Evolutionary conservation across 1,140 invertebrate genomes (phyloP), one percentile per base, ranked within the genome.

Genomic region (Melanaphis sacchari): DNA sequence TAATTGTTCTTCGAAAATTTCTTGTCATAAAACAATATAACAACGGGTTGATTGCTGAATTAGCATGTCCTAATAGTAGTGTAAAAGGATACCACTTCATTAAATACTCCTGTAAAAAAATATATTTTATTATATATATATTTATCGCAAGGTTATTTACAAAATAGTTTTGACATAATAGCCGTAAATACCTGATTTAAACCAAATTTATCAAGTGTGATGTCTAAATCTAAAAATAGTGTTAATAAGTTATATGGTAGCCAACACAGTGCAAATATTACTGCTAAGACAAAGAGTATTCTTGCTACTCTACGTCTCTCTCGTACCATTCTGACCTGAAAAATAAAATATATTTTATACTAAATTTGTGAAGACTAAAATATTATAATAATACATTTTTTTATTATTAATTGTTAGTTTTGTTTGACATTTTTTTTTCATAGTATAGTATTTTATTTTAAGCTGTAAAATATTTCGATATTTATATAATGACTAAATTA

Each of bases 21-120:
- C 97, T 96, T 43, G 97, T 98, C 96, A 98, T 97, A 94, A 98
- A 96, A 94, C 98, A 98, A 95, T 98, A 98, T 11, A 99, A 97
- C 84, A 98, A 96, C 0, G 98, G 98, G 95, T 99, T 98, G 94
- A 98, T 96, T 49, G 97, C 98, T 21, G 97, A 98, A 95, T 98
- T 98, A 5, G 97, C 96, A 94, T 98, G 97, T 94, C 97, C 96
- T 11, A 96, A 94, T 21, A 96, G 94, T 26, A 96, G 95, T 49
- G 95, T 96, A 93, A 95, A 96, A 4, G 96, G 95, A 9, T 96
- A 94, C n/a, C 95, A 94, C 6, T 95, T 93, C 36, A 94, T 94
- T 11, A 90, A 81, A 15, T 38, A 66, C n/a, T 93, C 87, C 93
- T 93, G 49, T n/a, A 49, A 93, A 93, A 52, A 26, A 41, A 54